A percentile compares a stretch with the other conserved stretches of the same genome.
phyloP scores from a whole-genome alignment of 53 echinoderm and acorn worm genomes.

The Apostichopus leukothele region DNA sequence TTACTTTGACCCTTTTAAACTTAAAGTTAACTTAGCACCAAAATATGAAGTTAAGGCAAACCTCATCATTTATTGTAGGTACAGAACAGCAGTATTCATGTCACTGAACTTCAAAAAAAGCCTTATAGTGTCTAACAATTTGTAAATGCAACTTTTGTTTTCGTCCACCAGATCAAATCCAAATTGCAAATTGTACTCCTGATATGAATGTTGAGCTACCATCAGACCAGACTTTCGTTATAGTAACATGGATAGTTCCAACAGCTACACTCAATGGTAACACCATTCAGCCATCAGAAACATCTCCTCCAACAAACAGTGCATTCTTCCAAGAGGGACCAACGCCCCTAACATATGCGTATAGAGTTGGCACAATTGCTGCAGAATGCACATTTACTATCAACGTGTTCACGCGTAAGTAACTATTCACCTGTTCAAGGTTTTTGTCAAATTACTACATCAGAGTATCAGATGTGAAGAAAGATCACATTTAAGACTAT shows the following conservation, averaged over 20 bases:
- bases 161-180: slow-evolving; percentile 9
- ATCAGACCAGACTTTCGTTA: background rate
- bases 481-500: too few species aligned
- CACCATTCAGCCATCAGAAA: background rate
- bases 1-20: too few species aligned
- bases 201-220: background rate
- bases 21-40: too few species aligned
- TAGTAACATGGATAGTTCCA: background rate
- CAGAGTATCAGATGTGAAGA: too few species aligned
- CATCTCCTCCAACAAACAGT: background rate
- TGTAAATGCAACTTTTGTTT: too few species aligned
- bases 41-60: too few species aligned
- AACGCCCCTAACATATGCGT: background rate
- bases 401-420: background rate
- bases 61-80: too few species aligned
- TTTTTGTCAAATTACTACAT: too few species aligned
- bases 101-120: background rate
- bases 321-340: background rate
- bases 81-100: background rate
- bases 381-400: slow-evolving; percentile 3
- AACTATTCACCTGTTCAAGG: too few species aligned
- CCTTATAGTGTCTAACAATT: too few species aligned
- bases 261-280: background rate
- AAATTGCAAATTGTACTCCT: background rate
- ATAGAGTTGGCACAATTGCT: background rate